A percentile compares a stretch with the other conserved stretches of the same genome.
These are phyloP conservation scores for Villa cingulata DNA, from an alignment of 2,888 invertebrate genomes.

Conservation along the genomic window DNA sequence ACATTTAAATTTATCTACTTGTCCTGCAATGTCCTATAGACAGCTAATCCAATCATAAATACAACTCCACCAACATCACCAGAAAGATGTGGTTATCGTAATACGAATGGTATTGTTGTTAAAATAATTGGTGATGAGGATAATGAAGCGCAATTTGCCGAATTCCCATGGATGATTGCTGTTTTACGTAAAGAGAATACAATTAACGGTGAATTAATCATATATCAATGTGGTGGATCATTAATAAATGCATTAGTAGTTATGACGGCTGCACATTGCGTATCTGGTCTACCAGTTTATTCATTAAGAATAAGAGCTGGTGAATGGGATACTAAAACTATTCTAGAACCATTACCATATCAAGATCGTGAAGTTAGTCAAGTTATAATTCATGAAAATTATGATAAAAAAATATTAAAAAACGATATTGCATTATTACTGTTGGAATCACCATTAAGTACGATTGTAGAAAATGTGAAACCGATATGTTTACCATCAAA, in stretches of 20 bases:
- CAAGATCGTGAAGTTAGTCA: conserved; percentile 45
- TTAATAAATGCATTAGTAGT: conserved; percentile 42
- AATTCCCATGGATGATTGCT: conserved; percentile 43
- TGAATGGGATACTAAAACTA: conserved; percentile 74
- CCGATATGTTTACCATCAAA: background rate
- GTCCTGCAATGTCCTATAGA: background rate
- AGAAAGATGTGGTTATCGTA: conserved; percentile 54
- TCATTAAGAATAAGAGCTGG: conserved; percentile 49
- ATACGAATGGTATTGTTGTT: conserved; percentile 57
- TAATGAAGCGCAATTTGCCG: conserved; percentile 46
- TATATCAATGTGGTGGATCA: conserved; percentile 39
- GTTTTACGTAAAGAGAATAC: conserved; percentile 24
- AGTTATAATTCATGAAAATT: conserved; percentile 37
- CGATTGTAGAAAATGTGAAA: background rate
- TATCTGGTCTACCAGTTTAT: conserved; percentile 26
- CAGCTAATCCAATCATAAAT: conserved; percentile 18
- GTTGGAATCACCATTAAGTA: background rate
- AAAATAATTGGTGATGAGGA: conserved; percentile 49
- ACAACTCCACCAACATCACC: conserved; percentile 22
- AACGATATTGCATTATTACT: conserved; percentile 41
- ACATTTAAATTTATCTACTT: too few species aligned
- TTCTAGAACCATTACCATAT: conserved; percentile 50
- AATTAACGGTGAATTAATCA: conserved; percentile 14
- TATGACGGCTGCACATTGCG: conserved; percentile 70
- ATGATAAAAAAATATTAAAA: conserved; percentile 43